These are phyloP conservation scores for Pseudanteris insignis DNA, from an alignment of 2,888 invertebrate species.

Conservation along the genomic window DNA sequence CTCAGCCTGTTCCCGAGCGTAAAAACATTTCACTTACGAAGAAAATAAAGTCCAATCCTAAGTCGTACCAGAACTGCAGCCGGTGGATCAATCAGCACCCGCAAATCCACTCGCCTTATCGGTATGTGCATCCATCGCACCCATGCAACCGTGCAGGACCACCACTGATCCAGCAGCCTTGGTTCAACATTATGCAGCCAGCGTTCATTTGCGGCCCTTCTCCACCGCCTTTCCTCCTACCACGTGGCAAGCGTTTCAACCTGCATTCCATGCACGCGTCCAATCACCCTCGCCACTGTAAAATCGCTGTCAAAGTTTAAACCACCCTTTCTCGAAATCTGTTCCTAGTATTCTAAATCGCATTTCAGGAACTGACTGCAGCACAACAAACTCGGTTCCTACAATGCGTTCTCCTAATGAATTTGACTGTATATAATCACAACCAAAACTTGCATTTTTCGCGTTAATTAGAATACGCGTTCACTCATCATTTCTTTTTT, in stretches of 20 bases:
- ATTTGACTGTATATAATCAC: slow-evolving; percentile 35
- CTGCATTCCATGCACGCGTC: slow-evolving; percentile 22
- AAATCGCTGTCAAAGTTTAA: slow-evolving; percentile 17
- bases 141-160: slow-evolving; percentile 18
- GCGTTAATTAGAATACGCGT: slow-evolving; percentile 5
- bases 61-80: slow-evolving; percentile 19
- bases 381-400: too few species aligned
- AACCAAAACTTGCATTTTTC: slow-evolving; percentile 31
- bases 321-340: background rate
- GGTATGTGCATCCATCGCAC: slow-evolving; percentile 7
- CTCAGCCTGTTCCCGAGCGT: slow-evolving; percentile 6
- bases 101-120: slow-evolving; percentile 12
- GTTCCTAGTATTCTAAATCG: too few species aligned
- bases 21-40: slow-evolving; percentile 15
- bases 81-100: slow-evolving; percentile 19
- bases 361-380: too few species aligned
- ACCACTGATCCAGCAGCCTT: slow-evolving; percentile 24
- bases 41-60: slow-evolving; percentile 19
- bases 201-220: slow-evolving; percentile 21
- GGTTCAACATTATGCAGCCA: slow-evolving; percentile 32
- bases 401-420: background rate
- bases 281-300: slow-evolving; percentile 18
- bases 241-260: slow-evolving; percentile 18
- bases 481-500: slow-evolving; percentile 5
- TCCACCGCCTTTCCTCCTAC: slow-evolving; percentile 19